Base-by-base conservation (phyloP, 2,113 vertebrate species). In the Scartelaos histophorus region DNA sequence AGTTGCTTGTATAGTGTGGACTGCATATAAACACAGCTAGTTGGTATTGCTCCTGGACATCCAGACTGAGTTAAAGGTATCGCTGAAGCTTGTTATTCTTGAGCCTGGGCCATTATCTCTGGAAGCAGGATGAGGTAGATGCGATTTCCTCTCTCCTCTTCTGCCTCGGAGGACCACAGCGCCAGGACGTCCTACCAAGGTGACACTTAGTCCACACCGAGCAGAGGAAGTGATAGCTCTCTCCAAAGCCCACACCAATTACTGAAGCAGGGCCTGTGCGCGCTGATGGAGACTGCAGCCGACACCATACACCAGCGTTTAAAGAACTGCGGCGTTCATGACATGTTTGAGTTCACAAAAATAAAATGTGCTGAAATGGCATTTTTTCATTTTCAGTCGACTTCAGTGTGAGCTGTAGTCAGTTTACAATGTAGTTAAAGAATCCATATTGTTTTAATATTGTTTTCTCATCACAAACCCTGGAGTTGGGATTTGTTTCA, bases 181-280 rank as follows among this genome's bases (percentile, higher is more conserved):
- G 71, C 22, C n/a, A 25, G 74, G 73, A 72, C 68, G 71, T 29
- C 16, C 76, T 71, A 65, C 73, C 70, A 83, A 83, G 75, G 77
- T 85, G 84, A 88, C 82, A 77, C 73, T 76, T 60, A n/a, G 66
- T 53, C 72, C 53, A 64, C 70, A 71, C 58, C 67, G 74, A 46
- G 66, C 70, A 73, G n/a, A 72, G 81, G 49, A 76, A 87, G 67
- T 82, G 88, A 92, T 87, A 80, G 83, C 82, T 67, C 58, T 69
- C 58, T 66, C 58, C 69, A 71, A 86, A 79, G 72, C 78, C 73
- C 67, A 34, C 67, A 79, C 53, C 60, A 62, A 71, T 83, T 70
- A 75, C 70, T 35, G 51, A 76, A 77, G 76, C 74, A 47, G 43
- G 82, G 71, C 70, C 70, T 75, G 34, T 13, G 46, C 19, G 47